Conservation (phyloP, 1,140 invertebrate genomes). For the Catajapyx aquilonaris region DNA sequence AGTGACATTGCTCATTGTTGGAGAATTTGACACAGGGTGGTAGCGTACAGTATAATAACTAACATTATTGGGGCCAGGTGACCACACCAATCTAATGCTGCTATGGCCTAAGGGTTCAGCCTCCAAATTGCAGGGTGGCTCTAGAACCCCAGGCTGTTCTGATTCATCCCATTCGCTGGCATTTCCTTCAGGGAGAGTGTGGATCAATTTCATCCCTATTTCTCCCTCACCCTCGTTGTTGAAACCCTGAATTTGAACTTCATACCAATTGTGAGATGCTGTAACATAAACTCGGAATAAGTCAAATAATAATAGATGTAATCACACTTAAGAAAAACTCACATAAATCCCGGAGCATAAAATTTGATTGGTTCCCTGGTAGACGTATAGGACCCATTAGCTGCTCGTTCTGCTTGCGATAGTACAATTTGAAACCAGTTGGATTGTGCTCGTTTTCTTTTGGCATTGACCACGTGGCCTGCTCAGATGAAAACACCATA, state of each 20-base stretch:
- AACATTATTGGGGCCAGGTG: slow-evolving; percentile 14
- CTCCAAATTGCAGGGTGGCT: slow-evolving; percentile 23
- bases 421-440: slow-evolving; percentile 24
- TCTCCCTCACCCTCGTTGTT: slow-evolving; percentile 14
- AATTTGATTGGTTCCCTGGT: slow-evolving; percentile 21
- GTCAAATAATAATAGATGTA: no score
- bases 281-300: slow-evolving; percentile 7
- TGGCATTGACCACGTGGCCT: slow-evolving; percentile 24
- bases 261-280: slow-evolving; percentile 22
- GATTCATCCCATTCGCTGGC: slow-evolving; percentile 5
- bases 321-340: slow-evolving; percentile 9
- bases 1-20: no score
- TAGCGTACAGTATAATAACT: no score
- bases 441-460: slow-evolving; percentile 17
- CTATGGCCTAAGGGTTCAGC: slow-evolving; percentile 24
- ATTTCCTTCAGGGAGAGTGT: slow-evolving; percentile 13
- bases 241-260: slow-evolving; percentile 17
- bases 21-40: no score
- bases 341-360: slow-evolving; percentile 24
- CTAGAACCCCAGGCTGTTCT: slow-evolving; percentile 7
- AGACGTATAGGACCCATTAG: slow-evolving; percentile 17
- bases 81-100: slow-evolving; percentile 27
- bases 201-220: slow-evolving; percentile 14
- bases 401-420: slow-evolving; percentile 21
- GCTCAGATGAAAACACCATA: no score